Evolutionary conservation across 2,797 vertebrate species (phyloP).

Genomic region (Nannoperca australis): DNA sequence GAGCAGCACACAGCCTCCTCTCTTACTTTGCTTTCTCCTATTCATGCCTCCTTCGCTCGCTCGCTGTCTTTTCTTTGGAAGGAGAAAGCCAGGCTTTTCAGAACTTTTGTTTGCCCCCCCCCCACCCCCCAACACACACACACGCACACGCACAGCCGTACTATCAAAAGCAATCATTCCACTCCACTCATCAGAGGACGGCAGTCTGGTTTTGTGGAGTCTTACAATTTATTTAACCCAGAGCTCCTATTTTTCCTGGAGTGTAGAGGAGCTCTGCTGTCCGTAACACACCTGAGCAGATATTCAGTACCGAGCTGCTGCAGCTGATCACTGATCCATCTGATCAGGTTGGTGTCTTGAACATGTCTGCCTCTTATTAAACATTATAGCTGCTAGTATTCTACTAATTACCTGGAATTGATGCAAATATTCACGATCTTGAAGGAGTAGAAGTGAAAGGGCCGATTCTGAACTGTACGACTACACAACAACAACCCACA

Average conservation of each 20-base stretch:
- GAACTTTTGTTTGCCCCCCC: conserved; percentile 61
- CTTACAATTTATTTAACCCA: conserved; percentile 27
- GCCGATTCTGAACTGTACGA: background rate
- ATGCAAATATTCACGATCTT: background rate
- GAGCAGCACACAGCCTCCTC: conserved; percentile 78
- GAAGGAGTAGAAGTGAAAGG: too few species aligned
- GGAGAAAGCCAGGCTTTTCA: conserved; percentile 71
- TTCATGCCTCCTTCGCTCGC: conserved; percentile 63
- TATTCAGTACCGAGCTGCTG: too few species aligned
- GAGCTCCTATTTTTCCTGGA: conserved; percentile 31
- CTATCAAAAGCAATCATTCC: conserved; percentile 39
- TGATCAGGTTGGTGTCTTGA: background rate
- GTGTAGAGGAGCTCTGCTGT: background rate
- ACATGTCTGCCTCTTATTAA: background rate
- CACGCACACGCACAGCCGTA: conserved; percentile 7
- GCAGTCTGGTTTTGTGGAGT: conserved; percentile 20
- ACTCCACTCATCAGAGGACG: conserved; percentile 27
- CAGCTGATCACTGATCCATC: background rate
- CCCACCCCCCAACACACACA: background rate
- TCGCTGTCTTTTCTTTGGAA: conserved; percentile 66
- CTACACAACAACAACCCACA: too few species aligned
- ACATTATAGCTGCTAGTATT: background rate
- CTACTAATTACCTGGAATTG: background rate
- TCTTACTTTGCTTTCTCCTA: conserved; percentile 66
- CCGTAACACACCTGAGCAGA: background rate